Evolutionary conservation across 1,140 invertebrate genomes (phyloP).

Genomic region (Andrena cerasifolii): DNA sequence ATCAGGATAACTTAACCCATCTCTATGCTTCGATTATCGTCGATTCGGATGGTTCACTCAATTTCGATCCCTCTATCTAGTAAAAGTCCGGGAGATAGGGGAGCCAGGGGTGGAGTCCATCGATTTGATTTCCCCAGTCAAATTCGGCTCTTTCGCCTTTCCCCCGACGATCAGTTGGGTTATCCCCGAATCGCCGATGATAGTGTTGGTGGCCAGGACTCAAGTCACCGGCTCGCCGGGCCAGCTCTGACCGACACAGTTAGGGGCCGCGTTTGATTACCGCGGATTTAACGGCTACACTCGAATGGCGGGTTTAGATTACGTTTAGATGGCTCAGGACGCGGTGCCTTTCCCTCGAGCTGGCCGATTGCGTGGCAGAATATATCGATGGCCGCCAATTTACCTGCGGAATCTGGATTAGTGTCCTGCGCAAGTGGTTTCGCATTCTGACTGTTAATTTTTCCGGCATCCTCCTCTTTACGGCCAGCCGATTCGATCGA

Average conservation of each 20-base stretch:
- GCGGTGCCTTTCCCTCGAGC: slow-evolving; percentile 32
- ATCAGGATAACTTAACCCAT: neutral
- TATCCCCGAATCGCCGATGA: slow-evolving; percentile 29
- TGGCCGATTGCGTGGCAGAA: slow-evolving; percentile 40
- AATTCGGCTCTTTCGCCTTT: slow-evolving; percentile 32
- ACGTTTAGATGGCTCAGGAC: slow-evolving; percentile 57
- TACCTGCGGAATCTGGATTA: slow-evolving; percentile 55
- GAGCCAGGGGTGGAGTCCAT: neutral
- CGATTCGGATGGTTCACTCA: neutral
- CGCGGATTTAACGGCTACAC: slow-evolving; percentile 66
- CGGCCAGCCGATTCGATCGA: slow-evolving; percentile 1
- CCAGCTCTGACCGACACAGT: slow-evolving; percentile 17
- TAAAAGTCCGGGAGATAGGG: neutral
- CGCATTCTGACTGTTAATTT: slow-evolving; percentile 52
- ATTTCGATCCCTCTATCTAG: slow-evolving; percentile 1
- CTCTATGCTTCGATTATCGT: neutral
- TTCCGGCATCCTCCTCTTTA: slow-evolving; percentile 8
- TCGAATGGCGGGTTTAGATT: slow-evolving; percentile 50
- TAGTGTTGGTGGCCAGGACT: slow-evolving; percentile 50
- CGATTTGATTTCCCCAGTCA: slow-evolving; percentile 42
- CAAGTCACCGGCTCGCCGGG: slow-evolving; percentile 62
- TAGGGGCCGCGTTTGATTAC: slow-evolving; percentile 66
- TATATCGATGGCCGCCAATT: slow-evolving; percentile 54
- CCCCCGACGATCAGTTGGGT: slow-evolving; percentile 38
- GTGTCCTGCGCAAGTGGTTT: slow-evolving; percentile 38